Evolutionary conservation across 2,888 invertebrate species (phyloP).

Genomic region (Didymodactylos carnosus): DNA sequence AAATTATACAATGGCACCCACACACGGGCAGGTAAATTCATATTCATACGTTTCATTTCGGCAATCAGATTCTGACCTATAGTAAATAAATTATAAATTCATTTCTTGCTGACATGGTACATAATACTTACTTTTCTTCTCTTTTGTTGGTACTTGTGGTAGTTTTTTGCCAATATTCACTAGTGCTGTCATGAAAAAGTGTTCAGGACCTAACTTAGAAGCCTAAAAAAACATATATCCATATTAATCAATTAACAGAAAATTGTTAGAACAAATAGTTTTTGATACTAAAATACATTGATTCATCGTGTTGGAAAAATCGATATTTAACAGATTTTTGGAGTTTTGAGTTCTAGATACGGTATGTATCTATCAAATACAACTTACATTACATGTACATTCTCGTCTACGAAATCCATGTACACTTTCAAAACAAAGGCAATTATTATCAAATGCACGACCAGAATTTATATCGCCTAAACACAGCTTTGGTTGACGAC

Average conservation of each 20-base stretch:
- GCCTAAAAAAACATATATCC: conserved; percentile 39
- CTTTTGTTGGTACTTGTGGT: conserved; percentile 60
- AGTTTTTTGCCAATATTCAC: conserved; percentile 65
- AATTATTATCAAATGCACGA: conserved; percentile 85
- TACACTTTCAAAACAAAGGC: conserved; percentile 39
- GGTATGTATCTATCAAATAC: not conserved
- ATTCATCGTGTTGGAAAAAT: not conserved
- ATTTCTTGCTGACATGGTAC: not conserved
- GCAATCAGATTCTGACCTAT: conserved; percentile 52
- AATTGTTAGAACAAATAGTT: too few species aligned
- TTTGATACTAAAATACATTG: too few species aligned
- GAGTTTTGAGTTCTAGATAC: too few species aligned
- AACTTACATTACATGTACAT: not conserved
- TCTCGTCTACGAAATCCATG: not conserved
- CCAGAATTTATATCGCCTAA: conserved; percentile 75
- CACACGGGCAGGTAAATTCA: conserved; percentile 87
- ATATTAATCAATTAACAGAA: not conserved
- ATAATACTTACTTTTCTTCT: conserved; percentile 50
- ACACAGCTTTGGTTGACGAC: conserved; percentile 2
- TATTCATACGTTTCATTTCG: conserved; percentile 72
- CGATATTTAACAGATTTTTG: too few species aligned
- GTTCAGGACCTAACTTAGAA: conserved; percentile 58
- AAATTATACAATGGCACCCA: conserved; percentile 80
- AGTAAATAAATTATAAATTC: not conserved
- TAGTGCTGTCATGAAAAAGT: conserved; percentile 64